These are phyloP conservation scores for Miichthys miiuy DNA, from an alignment of 2,797 vertebrate genomes.

Conservation along the genomic window DNA sequence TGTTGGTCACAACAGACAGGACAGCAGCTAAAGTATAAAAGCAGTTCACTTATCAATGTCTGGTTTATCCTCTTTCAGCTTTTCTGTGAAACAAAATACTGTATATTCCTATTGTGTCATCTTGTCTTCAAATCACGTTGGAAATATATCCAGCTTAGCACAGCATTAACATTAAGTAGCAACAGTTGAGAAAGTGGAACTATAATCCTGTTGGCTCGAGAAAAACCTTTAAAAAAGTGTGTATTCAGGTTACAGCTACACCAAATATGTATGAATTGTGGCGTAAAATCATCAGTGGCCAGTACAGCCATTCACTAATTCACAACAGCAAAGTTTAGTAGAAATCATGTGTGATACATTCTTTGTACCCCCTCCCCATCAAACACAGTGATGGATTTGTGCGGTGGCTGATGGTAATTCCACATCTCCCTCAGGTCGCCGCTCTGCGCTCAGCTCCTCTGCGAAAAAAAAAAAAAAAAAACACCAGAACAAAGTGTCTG, in stretches of 20 bases:
- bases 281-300: neutral
- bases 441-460: neutral
- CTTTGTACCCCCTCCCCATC: neutral
- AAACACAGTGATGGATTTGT: conserved; percentile 22
- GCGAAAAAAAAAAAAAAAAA: neutral
- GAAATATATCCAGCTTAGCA: neutral
- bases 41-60: no score
- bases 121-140: neutral
- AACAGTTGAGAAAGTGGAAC: neutral
- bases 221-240: neutral
- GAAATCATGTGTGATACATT: neutral
- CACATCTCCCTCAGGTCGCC: conserved; percentile 12
- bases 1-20: no score
- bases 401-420: conserved; percentile 17
- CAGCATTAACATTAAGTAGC: neutral
- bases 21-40: no score
- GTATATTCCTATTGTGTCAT: no score
- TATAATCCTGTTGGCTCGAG: neutral
- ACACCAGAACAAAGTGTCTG: conserved; percentile 29
- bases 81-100: no score
- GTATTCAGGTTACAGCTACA: no score
- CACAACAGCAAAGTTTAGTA: neutral
- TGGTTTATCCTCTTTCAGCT: no score
- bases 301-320: neutral
- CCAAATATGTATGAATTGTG: neutral